Evolutionary conservation across 2,888 invertebrate species (phyloP).

Genomic region (Trissonchulus latispiculum): DNA sequence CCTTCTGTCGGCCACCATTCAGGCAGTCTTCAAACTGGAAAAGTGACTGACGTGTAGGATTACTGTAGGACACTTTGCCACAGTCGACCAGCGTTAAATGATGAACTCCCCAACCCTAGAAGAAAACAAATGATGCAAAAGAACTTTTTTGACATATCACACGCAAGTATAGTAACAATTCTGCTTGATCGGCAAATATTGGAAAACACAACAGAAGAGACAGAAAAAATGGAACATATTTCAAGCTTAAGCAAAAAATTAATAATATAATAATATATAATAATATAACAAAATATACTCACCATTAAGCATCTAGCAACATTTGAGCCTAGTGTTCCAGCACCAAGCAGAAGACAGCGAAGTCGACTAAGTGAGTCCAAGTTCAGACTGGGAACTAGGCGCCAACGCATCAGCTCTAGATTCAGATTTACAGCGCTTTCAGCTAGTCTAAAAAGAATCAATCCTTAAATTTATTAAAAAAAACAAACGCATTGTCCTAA

Average conservation of each 20-base stretch:
- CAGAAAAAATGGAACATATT: no score
- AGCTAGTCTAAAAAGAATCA: constrained; percentile 61
- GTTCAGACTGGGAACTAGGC: constrained; percentile 76
- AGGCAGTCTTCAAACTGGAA: constrained; percentile 73
- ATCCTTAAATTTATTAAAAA: constrained; percentile 2
- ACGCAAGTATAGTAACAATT: no score
- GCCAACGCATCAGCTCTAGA: constrained; percentile 95
- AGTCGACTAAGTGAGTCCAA: constrained; percentile 64
- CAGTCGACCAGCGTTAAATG: constrained; percentile 83
- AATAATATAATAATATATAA: no score
- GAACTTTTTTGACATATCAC: no score
- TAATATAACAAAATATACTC: no score
- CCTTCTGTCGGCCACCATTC: constrained; percentile 55
- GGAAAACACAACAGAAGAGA: no score
- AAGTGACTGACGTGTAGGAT: constrained; percentile 86
- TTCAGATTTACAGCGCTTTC: constrained; percentile 77
- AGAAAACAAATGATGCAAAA: no score
- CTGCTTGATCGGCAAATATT: no score
- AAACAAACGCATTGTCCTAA: no score
- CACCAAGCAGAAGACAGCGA: constrained; percentile 76
- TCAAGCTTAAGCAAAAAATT: no score
- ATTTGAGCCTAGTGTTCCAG: constrained; percentile 89
- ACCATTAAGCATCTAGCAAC: constrained; percentile 80
- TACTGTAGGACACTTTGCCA: constrained; percentile 81
- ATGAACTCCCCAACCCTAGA: constrained; percentile 80